Base-by-base conservation (phyloP, 2,797 vertebrate genomes). In the Syndactyla subalaris region DNA sequence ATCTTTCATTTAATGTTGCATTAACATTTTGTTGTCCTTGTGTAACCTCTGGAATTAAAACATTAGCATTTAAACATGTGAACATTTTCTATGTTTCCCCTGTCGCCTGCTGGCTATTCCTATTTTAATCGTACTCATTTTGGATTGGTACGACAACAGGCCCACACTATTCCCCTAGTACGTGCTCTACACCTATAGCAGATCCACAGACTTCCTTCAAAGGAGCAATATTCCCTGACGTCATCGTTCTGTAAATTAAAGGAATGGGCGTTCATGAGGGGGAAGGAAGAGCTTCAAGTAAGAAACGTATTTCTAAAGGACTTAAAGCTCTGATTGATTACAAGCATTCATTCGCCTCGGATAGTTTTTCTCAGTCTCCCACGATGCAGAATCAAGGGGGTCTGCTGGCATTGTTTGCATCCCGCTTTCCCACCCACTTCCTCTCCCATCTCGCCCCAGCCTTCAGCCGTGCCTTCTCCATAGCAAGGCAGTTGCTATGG, bases 1-100 rank as follows among this genome's bases (percentile, higher is more conserved):
- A 92, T 89, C 88, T 72, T 96, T 97, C 93, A 41, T 95, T 96
- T 97, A 95, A 97, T 98, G 98, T 98, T 98, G 98, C 98, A 97
- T 98, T 98, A 95, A 97, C 97, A 97, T 97, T 97, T 98, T 96
- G 95, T 98, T 98, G 98, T 98, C 97, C 97, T 98, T 98, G 79
- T 96, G 84, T 96, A 97, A 96, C 68, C 94, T 91, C 95, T 96
- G 97, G 86, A 97, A 97, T 98, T 96, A 98, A 97, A 98, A 97
- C 97, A 98, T 98, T 98, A 98, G 97, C 97, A 98, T 98, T 98
- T 97, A 97, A 96, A 97, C 92, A 90, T 90, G 95, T 95, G 94
- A 96, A 88, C 89, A 94, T 95, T 94, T 95, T 80, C 88, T 94
- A 61, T 92, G 89, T 96, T 92, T 94, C 85, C 88, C 73, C 89